Evolutionary conservation across 1,140 invertebrate species (phyloP), one percentile per base, ranked within the genome.

Genomic region (Calephelis nemesis): DNA sequence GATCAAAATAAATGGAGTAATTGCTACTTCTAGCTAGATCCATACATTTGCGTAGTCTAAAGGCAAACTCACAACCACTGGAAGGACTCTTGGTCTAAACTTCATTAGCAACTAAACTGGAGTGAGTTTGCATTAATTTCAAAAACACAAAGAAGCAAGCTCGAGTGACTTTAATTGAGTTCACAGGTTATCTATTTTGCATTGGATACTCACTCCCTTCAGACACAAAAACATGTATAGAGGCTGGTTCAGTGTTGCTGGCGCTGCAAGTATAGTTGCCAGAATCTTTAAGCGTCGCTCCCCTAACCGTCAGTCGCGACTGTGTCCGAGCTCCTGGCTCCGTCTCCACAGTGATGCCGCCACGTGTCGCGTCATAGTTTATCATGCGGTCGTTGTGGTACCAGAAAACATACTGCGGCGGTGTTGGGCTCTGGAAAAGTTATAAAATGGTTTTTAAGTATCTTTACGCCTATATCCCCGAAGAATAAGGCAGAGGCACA

Each of bases 311-410:
- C 49, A 97, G 94, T 52, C 95, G 94, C 72, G 96, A 97, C 88
- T 97, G 96, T 9, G 96, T 97, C 67, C 95, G 93, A 69, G 95
- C 94, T 47, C 96, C 96, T 58, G 96, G 96, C 87, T 97, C 96
- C 30, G 96, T 97, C 90, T 97, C 95, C 75, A 98, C 96, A 66
- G 94, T 95, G 71, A 98, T 97, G 66, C 96, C 97, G 54, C 96
- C 96, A 62, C 97, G 93, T 4, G 95, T 94, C 47, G 95, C 96
- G 89, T 98, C 97, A 87, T 97, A 98, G 93, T 98, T 98, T 92
- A 98, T 97, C 96, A 98, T 97, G 66, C 95, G 95, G 82, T 97
- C 96, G 92, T 98, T 97, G 92, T 97, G 97, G 92, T 96, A 97
- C 97, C 96, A 97, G 92, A 97, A 97, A 62, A 97, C 96, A 92